These are phyloP conservation scores for Esox masquinongy DNA, from an alignment of 2,797 vertebrate species.

Conservation along the genomic window DNA sequence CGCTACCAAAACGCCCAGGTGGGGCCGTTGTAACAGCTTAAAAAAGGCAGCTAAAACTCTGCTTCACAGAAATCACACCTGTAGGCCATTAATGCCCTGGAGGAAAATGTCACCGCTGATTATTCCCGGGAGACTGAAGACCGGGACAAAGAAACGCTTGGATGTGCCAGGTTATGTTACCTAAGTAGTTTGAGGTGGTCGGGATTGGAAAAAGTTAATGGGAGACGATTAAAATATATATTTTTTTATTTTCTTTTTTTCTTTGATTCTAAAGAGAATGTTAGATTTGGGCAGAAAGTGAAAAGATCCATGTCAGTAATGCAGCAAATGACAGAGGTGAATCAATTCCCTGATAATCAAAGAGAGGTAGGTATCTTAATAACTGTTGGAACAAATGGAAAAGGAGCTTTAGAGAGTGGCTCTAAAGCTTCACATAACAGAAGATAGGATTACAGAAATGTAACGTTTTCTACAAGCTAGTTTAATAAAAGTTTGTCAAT, in stretches of 20 bases:
- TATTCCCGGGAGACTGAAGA: constrained; percentile 43
- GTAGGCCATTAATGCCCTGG: constrained; percentile 54
- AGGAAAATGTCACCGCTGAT: constrained; percentile 51
- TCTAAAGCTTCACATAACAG: background rate
- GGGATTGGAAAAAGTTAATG: background rate
- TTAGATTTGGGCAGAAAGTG: background rate
- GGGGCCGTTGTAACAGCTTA: constrained; percentile 38
- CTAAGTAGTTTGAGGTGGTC: constrained; percentile 3
- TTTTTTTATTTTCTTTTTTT: background rate
- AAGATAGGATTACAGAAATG: background rate
- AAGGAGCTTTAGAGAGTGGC: background rate
- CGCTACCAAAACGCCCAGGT: constrained; percentile 45
- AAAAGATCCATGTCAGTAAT: background rate
- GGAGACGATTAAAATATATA: background rate
- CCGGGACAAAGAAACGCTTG: constrained; percentile 23
- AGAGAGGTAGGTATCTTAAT: background rate
- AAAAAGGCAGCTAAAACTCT: constrained; percentile 14
- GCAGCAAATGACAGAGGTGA: background rate
- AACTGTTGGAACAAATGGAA: background rate
- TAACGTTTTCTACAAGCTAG: background rate
- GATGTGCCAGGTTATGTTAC: constrained; percentile 22
- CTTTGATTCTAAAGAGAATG: background rate
- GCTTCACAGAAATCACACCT: constrained; percentile 40
- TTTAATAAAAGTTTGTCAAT: background rate
- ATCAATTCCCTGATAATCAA: background rate